Evolutionary conservation across 2,888 invertebrate genomes (phyloP), one percentile per base, ranked within the genome.

Genomic region (Omphaloscelis lunosa): DNA sequence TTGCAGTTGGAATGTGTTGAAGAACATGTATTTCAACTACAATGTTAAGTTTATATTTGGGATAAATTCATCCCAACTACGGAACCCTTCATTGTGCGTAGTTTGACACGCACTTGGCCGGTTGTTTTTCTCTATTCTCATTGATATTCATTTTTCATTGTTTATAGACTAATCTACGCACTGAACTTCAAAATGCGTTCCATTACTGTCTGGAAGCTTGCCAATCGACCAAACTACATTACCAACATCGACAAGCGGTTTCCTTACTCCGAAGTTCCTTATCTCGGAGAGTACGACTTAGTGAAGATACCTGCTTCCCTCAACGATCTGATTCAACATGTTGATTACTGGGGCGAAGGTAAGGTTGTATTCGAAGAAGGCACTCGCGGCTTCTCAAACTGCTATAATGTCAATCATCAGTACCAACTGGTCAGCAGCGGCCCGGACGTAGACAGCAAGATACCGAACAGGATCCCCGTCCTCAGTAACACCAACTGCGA

Each of bases 321-420:
- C 0, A 61, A 74, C 0, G n/a, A 80, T 17, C 39, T 88, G 1
- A 78, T 92, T 23, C 83, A 89, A 1, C 90, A 90, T 56, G 89
- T 93, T 4, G 92, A 93, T 77, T 93, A 93, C 72, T 93, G 93
- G 93, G 93, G 93, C 17, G 93, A 93, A 76, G 92, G 93, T 1
- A 88, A 84, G 73, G 83, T 91, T 5, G 70, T 70, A 6, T 58
- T 82, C 1, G 48, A 67, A 6, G 76, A 66, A 0, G 89, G 87
- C 1, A 66, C 63, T 27, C 89, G 88, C 48, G 93, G 93, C 1
- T 92, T 91, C 75, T 11, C 77, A 5, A 83, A 91, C 63, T 90
- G 92, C 68, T 93, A 92, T 75, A 92, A 92, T 51, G 89, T 93
- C 8, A 91, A 93, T 78, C 89, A 90, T 71, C 84, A 89, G 29